A percentile compares a stretch with the other conserved stretches of the same genome.
phyloP scores from a whole-genome alignment of 1,140 invertebrate species.

The Rhopalosiphum padi region DNA sequence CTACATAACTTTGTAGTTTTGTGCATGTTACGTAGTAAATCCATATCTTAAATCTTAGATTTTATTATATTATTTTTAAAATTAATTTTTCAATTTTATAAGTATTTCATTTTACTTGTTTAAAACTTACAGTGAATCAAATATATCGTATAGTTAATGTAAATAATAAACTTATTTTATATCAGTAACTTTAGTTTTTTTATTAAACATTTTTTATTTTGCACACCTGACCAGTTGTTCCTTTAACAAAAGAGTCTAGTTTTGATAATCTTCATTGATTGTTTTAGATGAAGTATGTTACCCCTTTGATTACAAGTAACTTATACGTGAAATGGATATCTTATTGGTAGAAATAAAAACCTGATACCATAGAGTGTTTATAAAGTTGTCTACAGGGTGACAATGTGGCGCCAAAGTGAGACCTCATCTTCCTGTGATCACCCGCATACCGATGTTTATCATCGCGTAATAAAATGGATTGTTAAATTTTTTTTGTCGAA shows the following conservation, averaged over 20 bases:
- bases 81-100: too few relatives aligned
- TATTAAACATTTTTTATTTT: neutral
- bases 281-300: neutral
- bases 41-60: too few relatives aligned
- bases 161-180: too few relatives aligned
- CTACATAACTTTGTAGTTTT: too few relatives aligned
- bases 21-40: too few relatives aligned
- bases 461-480: neutral
- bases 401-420: conserved; percentile 55
- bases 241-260: neutral
- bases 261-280: neutral
- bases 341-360: neutral
- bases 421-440: conserved; percentile 52
- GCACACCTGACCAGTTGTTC: neutral
- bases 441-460: conserved; percentile 50
- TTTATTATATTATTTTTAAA: too few relatives aligned
- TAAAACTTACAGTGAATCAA: too few relatives aligned
- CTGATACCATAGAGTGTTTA: conserved; percentile 22
- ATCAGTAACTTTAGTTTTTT: neutral
- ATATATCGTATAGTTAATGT: too few relatives aligned
- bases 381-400: conserved; percentile 49
- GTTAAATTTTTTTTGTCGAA: conserved; percentile 33
- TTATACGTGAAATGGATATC: conserved; percentile 36
- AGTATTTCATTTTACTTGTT: too few relatives aligned
- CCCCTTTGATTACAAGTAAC: conserved; percentile 2